Base-by-base conservation (phyloP, 1,140 invertebrate genomes). In the Gryon sp. region DNA sequence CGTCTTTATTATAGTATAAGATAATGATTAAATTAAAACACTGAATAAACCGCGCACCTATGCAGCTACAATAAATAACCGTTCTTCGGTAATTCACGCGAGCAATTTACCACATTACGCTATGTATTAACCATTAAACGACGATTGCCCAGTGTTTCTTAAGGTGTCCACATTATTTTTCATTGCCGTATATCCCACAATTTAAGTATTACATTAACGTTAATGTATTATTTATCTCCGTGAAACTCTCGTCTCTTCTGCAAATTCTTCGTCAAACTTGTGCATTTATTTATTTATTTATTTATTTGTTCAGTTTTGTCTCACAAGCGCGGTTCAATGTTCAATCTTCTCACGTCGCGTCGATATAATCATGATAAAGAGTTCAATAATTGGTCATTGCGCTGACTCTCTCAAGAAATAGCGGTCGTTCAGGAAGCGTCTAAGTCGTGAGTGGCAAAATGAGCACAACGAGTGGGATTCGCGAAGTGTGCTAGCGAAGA, bases 21-120 rank as follows among this genome's bases (percentile, higher is more conserved):
- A 19, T 32, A 55, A 72, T 72, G 53, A 62, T 62, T 62, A 62
- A 53, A 62, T 62, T 41, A 36, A 60, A 70, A 70, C 53, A 52
- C 40, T 30, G 18, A 57, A 68, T 22, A 38, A 48, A 24, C 30
- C 22, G 6, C 6, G 18, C 20, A 50, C 48, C 40, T 40, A 8
- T 0, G 22, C 32, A 7, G 5, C 15, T n/a, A 34, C 24, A 48
- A 69, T 69, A 57, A 57, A 69, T 59, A 69, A 50, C 9, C 8
- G n/a, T 0, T 22, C 16, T 4, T 0, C 22, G 46, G 48, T 14
- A 52, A 52, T 65, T 52, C 43, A n/a, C 28, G 40, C 41, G 38
- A 30, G 12, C 53, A 48, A 45, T 60, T 60, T 20, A 53, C 34
- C 26, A 26, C 46, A 24, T 43, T 36, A 43, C 45, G 19, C 38